Percentiles rank a stretch among this genome's conserved stretches.
Conservation (phyloP, 2,888 invertebrate species). For the Nymphalis urticae region DNA sequence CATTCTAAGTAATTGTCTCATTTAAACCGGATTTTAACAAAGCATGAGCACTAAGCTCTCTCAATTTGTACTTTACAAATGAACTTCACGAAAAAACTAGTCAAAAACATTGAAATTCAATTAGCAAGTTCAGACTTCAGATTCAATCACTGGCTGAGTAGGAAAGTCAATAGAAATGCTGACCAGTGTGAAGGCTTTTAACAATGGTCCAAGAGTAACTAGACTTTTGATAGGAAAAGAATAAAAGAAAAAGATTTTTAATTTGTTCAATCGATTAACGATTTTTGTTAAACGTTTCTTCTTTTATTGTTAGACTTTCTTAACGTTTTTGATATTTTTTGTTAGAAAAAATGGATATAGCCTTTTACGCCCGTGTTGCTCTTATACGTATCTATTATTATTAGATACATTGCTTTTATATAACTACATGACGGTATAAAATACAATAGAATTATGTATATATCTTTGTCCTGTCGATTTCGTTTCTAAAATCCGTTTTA, state of each 20-base stretch:
- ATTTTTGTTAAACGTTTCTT: not conserved
- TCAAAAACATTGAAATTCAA: constrained; percentile 38
- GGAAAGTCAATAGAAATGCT: constrained; percentile 41
- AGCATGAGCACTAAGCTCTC: constrained; percentile 5
- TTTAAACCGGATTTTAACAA: constrained; percentile 10
- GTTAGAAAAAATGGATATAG: too few species aligned
- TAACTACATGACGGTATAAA: too few species aligned
- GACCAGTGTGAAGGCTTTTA: constrained; percentile 34
- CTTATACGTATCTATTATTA: too few species aligned
- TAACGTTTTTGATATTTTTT: too few species aligned
- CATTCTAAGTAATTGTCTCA: not conserved
- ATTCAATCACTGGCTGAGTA: constrained; percentile 37
- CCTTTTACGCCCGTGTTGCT: too few species aligned
- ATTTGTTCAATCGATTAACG: not conserved
- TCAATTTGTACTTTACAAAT: constrained; percentile 26
- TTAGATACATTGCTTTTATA: too few species aligned
- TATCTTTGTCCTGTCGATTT: too few species aligned
- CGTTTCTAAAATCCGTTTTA: too few species aligned
- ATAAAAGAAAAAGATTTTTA: constrained; percentile 4
- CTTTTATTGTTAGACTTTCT: too few species aligned
- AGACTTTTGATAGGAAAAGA: constrained; percentile 10
- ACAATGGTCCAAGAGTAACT: constrained; percentile 35
- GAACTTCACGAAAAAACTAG: constrained; percentile 32
- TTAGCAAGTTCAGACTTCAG: constrained; percentile 36
- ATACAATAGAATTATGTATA: too few species aligned